Conservation (phyloP, 1,140 invertebrate species). For the Eumeta japonica region DNA sequence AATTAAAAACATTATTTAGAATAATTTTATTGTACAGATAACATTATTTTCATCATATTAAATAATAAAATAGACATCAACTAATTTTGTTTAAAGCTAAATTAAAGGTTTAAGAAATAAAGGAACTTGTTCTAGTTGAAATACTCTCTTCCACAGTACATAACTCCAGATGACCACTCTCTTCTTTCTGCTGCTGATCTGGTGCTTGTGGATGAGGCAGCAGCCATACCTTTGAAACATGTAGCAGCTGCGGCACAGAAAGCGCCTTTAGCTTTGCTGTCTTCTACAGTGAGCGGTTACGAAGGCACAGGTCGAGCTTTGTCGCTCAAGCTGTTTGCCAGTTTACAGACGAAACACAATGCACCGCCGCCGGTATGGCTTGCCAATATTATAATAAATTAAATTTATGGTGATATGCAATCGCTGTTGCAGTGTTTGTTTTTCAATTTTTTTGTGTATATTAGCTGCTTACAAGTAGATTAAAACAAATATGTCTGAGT, state of each 20-base stretch:
- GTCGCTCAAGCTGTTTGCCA: conserved; percentile 91
- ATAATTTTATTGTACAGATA: too few species aligned
- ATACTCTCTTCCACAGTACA: too few species aligned
- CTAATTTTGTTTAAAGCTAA: too few species aligned
- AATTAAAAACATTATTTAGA: too few species aligned
- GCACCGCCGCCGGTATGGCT: conserved; percentile 53
- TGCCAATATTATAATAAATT: not conserved
- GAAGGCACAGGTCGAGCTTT: conserved; percentile 97
- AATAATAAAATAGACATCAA: too few species aligned
- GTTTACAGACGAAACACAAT: conserved; percentile 67
- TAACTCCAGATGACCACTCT: conserved; percentile 87
- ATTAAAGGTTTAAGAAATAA: too few species aligned
- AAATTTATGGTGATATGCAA: not conserved
- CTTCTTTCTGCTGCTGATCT: conserved; percentile 92
- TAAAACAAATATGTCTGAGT: too few species aligned
- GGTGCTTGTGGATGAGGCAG: conserved; percentile 97
- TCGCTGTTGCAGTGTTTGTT: not conserved
- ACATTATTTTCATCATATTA: too few species aligned
- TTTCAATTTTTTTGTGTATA: too few species aligned
- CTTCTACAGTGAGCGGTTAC: conserved; percentile 98
- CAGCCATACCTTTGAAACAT: conserved; percentile 93
- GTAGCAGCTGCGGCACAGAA: conserved; percentile 91
- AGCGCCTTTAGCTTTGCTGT: conserved; percentile 92
- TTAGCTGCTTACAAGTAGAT: too few species aligned
- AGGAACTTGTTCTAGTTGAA: too few species aligned